Evolutionary conservation across 2,888 invertebrate genomes (phyloP), one percentile per base, ranked within the genome.

Genomic region (Antitype chi): DNA sequence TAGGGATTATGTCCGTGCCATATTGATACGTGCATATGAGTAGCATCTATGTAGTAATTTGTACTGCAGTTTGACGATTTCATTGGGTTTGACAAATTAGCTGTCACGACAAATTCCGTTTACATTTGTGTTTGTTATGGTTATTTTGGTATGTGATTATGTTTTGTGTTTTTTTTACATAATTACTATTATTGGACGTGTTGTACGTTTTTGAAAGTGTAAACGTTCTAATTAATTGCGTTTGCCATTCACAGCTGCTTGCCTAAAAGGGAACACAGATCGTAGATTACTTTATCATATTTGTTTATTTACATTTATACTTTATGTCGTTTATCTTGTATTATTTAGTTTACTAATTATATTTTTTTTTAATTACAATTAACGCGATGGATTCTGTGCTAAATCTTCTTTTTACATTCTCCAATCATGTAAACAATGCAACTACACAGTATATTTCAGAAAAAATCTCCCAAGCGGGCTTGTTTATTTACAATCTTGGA

Each of bases 1-100:
- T 68, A 43, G 43, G 83, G 79, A 79, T 82, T 76, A 76, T 32
- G 2, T 13, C 8, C 8, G 11, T 52, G 32, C 23, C 23, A 20
- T 63, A 76, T 49, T 79, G 76, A 76, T 38, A 49, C 23, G 13
- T 32, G 32, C 3, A 38, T 38, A 38, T 32, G 11, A 75, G 38
- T 43, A 49, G 13, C 32, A n/a, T 25, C 7, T 75, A 62, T 52
- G 63, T 78, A 57, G 67, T 47, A 15, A 76, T 67, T 62, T 32
- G 28, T 6, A 38, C 17, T 76, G 43, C 67, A 76, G 49, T 82
- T 62, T 67, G 74, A 74, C 25, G 38, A 17, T 49, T 32, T 62
- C 66, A 82, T 68, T 32, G 28, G 15, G 23, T 23, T 57, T 57
- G 82, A 82, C 77, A 76, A 68, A 76, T 82, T 67, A 68, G 23